Base-by-base conservation (phyloP, 2,888 invertebrate genomes). In the Nymphalis polychloros region DNA sequence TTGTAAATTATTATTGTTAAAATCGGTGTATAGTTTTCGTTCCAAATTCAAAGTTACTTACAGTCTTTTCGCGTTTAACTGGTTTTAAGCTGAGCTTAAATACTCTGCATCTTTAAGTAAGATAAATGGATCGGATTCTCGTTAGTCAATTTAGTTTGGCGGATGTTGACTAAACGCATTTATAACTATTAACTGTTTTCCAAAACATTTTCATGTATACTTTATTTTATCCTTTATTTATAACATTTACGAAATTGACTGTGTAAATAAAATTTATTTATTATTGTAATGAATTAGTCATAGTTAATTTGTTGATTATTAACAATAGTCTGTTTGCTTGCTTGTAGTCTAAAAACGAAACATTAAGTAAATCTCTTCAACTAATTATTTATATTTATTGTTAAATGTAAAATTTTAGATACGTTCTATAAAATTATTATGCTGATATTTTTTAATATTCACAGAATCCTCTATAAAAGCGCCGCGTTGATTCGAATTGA, bases 101-200 rank as follows among this genome's bases (percentile, higher is more conserved):
- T 57, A 47, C 53, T 65, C 65, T 23, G 63, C 60, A 68, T 60
- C 31, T 53, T 50, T 68, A 68, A 68, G 68, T 59, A 68, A 68
- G 68, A 68, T 64, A 61, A 68, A 68, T 68, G 68, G 52, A 55
- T 64, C 49, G 55, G 49, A 35, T 60, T 61, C 53, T 52, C 64
- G 55, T 64, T 64, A 61, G 55, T 60, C 62, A 49, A 67, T 57
- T 62, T 57, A 59, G 55, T 67, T 67, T n/a, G 50, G 20, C 10
- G 59, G 35, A 23, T 47, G 20, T 41, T 35, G 17, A 41, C 31
- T 47, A 48, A 63, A 63, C n/a, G 17, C 52, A 23, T 46, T 55
- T 63, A 63, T 55, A 31, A 47, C 46, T 19, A 55, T 55, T 55
- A 63, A 41, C 52, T 35, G 47, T 19, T 63, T 48, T 47, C 47